Evolutionary conservation across 2,113 vertebrate species (phyloP).

Genomic region (Triplophysa tibetana): DNA sequence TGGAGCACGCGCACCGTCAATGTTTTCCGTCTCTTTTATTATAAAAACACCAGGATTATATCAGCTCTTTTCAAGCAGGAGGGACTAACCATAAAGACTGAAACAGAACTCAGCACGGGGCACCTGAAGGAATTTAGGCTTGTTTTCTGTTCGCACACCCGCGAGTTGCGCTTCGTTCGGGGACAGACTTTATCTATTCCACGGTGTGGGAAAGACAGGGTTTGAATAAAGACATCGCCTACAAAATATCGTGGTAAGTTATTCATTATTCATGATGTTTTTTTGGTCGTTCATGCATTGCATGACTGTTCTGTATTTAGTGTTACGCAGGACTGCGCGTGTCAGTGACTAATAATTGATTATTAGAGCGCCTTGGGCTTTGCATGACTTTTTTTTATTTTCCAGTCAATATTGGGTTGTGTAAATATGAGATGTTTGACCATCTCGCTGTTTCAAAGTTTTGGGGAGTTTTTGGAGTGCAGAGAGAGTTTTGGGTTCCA

Average conservation of each 20-base stretch:
- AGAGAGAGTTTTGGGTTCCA: no score
- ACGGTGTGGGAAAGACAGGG: not conserved
- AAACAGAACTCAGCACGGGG: not conserved
- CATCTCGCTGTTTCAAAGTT: no score
- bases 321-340: not conserved
- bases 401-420: not conserved
- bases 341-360: not conserved
- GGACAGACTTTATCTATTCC: constrained; percentile 22
- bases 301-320: not conserved
- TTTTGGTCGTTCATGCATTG: not conserved
- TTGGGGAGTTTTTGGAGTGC: no score
- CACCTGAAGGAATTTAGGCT: not conserved
- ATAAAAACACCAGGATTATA: not conserved
- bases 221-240: not conserved
- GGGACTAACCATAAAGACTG: not conserved
- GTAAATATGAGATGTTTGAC: not conserved
- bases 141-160: not conserved
- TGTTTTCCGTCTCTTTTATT: not conserved
- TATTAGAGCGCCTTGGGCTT: not conserved
- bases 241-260: constrained; percentile 15
- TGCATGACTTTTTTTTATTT: not conserved
- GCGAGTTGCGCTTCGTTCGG: not conserved
- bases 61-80: not conserved
- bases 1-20: not conserved
- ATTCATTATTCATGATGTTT: not conserved